Evolutionary conservation across 2,113 vertebrate genomes (phyloP).

Genomic region (Hypomesus transpacificus): DNA sequence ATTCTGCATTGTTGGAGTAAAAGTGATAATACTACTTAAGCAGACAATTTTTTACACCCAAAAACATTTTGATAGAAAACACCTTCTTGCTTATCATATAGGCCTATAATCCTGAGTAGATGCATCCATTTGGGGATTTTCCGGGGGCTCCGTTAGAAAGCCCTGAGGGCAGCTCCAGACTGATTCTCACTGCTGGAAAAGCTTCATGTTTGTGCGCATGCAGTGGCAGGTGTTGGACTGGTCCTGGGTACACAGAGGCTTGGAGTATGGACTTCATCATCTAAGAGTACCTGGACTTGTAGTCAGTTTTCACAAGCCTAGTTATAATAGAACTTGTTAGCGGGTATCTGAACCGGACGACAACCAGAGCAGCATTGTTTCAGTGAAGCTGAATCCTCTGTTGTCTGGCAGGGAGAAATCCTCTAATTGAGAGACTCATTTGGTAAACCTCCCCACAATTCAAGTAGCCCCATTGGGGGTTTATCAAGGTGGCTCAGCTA

Average conservation of each 20-base stretch:
- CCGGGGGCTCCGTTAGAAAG: neutral
- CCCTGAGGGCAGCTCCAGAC: too few relatives aligned
- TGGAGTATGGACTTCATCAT: neutral
- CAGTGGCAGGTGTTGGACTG: too few relatives aligned
- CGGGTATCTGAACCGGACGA: too few relatives aligned
- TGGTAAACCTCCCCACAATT: neutral
- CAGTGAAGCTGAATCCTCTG: too few relatives aligned
- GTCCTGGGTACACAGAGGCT: too few relatives aligned
- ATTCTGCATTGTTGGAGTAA: constrained; percentile 39
- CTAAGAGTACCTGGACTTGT: neutral
- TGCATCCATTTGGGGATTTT: neutral
- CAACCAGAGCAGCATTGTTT: too few relatives aligned
- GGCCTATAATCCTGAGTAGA: constrained; percentile 9
- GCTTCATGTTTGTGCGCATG: too few relatives aligned
- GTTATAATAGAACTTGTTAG: too few relatives aligned
- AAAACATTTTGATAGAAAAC: constrained; percentile 42
- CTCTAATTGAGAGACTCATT: too few relatives aligned
- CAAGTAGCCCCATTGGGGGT: neutral
- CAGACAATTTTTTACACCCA: constrained; percentile 31
- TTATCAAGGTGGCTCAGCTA: neutral
- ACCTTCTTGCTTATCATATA: constrained; percentile 15
- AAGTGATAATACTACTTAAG: constrained; percentile 46
- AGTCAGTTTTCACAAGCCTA: neutral
- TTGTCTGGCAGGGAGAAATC: too few relatives aligned
- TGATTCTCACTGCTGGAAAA: too few relatives aligned